A percentile compares a stretch with the other conserved stretches of the same genome.
These are phyloP conservation scores for Campoletis raptor DNA, from an alignment of 2,888 invertebrate genomes.

Conservation along the genomic window DNA sequence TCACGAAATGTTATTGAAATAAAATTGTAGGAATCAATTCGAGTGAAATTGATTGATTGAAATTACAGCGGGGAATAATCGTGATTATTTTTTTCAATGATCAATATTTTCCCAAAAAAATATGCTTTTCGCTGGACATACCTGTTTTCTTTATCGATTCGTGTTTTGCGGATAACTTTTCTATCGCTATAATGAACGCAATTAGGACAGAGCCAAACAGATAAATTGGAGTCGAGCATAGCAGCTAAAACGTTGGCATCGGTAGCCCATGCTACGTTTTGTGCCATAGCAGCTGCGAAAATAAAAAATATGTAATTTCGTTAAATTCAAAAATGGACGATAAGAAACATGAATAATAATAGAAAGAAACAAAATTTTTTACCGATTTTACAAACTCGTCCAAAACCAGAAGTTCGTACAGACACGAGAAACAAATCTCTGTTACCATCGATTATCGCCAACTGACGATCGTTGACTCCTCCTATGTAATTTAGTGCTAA, in stretches of 20 bases:
- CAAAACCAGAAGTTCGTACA: slow-evolving; percentile 86
- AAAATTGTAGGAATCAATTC: not conserved
- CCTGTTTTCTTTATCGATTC: slow-evolving; percentile 85
- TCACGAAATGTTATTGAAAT: not conserved
- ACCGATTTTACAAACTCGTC: slow-evolving; percentile 83
- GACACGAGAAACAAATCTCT: slow-evolving; percentile 94
- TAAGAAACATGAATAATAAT: not conserved
- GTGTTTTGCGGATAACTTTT: slow-evolving; percentile 87
- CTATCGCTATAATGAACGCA: slow-evolving; percentile 86
- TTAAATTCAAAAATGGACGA: not conserved
- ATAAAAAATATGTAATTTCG: slow-evolving; percentile 15
- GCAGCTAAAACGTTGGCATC: slow-evolving; percentile 92
- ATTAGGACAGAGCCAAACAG: slow-evolving; percentile 91
- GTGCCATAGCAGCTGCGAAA: slow-evolving; percentile 88
- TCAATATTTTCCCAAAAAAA: not conserved
- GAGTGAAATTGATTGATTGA: not conserved
- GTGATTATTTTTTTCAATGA: not conserved
- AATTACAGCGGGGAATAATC: not conserved
- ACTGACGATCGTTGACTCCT: slow-evolving; percentile 90
- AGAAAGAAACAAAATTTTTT: slow-evolving; percentile 1
- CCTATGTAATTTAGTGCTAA: slow-evolving; percentile 95
- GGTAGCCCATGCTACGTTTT: slow-evolving; percentile 90
- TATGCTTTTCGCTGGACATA: slow-evolving; percentile 58
- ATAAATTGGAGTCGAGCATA: slow-evolving; percentile 91
- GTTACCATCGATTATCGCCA: slow-evolving; percentile 96